These are phyloP conservation scores for Hiodon alosoides DNA, from an alignment of 2,113 vertebrate genomes.

Conservation along the genomic window DNA sequence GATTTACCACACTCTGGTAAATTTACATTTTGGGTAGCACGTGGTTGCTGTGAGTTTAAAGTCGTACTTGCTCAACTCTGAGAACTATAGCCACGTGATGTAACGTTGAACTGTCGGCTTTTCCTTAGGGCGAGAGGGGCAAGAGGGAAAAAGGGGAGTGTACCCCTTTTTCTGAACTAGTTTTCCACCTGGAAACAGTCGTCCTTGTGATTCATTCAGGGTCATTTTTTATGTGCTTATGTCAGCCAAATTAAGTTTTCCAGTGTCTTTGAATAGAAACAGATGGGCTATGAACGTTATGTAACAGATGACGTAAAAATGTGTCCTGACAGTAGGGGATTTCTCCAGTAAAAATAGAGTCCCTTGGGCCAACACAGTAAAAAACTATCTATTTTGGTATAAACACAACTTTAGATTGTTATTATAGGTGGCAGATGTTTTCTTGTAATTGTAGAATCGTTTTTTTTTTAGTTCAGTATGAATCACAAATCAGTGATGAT, in stretches of 20 bases:
- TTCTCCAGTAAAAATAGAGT: conserved; percentile 11
- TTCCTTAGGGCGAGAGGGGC: too few relatives aligned
- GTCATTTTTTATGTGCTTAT: conserved; percentile 13
- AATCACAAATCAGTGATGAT: too few relatives aligned
- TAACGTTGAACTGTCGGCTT: too few relatives aligned
- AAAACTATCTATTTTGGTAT: background rate
- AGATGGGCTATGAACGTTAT: conserved; percentile 11
- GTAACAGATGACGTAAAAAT: conserved; percentile 16
- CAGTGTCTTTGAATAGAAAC: conserved; percentile 11
- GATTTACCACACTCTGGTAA: too few relatives aligned
- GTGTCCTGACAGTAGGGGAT: conserved; percentile 5
- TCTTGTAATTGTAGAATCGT: background rate
- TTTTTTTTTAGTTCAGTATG: background rate
- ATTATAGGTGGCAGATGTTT: background rate
- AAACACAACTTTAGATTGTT: background rate
- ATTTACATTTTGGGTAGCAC: too few relatives aligned
- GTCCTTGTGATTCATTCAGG: conserved; percentile 6
- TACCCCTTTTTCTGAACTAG: too few relatives aligned
- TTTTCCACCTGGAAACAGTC: conserved; percentile 6
- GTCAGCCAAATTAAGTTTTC: conserved; percentile 1
- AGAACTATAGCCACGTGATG: too few relatives aligned
- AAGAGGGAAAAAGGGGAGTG: too few relatives aligned
- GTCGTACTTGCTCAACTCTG: too few relatives aligned
- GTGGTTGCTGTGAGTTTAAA: too few relatives aligned
- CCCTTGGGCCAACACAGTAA: conserved; percentile 1